Conservation (phyloP, 1,140 invertebrate genomes). For the Penaeus vannamei region DNA sequence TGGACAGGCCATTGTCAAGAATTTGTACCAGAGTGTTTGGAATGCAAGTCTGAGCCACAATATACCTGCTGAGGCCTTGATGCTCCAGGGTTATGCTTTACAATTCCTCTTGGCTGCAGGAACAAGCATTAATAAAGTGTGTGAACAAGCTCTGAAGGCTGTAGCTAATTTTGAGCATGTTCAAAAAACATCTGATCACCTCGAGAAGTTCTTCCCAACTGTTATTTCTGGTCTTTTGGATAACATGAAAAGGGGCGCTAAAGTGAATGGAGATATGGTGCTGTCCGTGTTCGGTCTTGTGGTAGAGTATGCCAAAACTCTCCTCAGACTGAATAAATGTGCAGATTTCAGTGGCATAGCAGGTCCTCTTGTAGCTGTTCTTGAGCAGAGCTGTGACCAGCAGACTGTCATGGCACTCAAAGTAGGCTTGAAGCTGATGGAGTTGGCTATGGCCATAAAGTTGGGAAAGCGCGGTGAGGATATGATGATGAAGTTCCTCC, state of each 20-base stretch:
- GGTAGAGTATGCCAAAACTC: slow-evolving; percentile 50
- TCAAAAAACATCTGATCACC: slow-evolving; percentile 36
- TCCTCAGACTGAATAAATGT: slow-evolving; percentile 13
- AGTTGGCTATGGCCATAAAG: slow-evolving; percentile 42
- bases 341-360: slow-evolving; percentile 36
- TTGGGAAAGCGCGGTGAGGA: slow-evolving; percentile 43
- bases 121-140: slow-evolving; percentile 4
- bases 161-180: slow-evolving; percentile 27
- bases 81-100: slow-evolving; percentile 35
- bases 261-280: slow-evolving; percentile 13
- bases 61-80: slow-evolving; percentile 31
- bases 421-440: slow-evolving; percentile 39
- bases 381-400: slow-evolving; percentile 38
- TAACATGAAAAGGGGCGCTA: background rate
- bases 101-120: slow-evolving; percentile 39
- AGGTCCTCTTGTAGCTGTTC: slow-evolving; percentile 14
- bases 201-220: slow-evolving; percentile 27
- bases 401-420: slow-evolving; percentile 38
- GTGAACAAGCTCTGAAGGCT: slow-evolving; percentile 24
- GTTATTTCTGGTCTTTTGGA: slow-evolving; percentile 18
- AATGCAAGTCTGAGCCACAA: slow-evolving; percentile 35
- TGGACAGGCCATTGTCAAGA: slow-evolving; percentile 32
- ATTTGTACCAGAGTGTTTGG: slow-evolving; percentile 39
- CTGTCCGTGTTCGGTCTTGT: slow-evolving; percentile 39
- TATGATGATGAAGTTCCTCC: slow-evolving; percentile 46